Percentiles rank a stretch among this genome's conserved stretches.
Conservation (phyloP, 2,888 invertebrate genomes). For the Acrobasis consociella region DNA sequence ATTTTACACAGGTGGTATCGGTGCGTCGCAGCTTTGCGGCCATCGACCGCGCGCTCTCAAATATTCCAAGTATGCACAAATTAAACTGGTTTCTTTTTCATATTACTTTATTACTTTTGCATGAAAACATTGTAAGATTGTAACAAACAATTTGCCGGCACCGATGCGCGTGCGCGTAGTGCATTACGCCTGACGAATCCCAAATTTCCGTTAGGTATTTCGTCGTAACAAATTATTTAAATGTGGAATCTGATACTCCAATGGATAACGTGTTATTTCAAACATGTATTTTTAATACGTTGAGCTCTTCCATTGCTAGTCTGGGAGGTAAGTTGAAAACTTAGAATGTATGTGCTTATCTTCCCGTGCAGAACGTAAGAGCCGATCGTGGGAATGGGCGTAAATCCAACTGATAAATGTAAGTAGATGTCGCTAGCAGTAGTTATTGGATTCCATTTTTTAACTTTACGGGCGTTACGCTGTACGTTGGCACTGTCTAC, state of each 20-base stretch:
- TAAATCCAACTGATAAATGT: too few relatives aligned
- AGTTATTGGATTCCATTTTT: too few relatives aligned
- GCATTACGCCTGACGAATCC: constrained; percentile 29
- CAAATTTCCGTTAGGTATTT: constrained; percentile 32
- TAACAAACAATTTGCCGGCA: constrained; percentile 46
- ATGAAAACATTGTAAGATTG: constrained; percentile 58
- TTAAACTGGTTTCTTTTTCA: constrained; percentile 78
- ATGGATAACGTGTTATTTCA: too few relatives aligned
- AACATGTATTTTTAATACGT: too few relatives aligned
- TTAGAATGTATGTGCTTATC: too few relatives aligned
- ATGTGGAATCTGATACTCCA: background rate
- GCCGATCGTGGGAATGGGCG: too few relatives aligned
- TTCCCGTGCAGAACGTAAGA: too few relatives aligned
- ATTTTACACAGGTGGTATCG: constrained; percentile 32
- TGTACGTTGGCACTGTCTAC: too few relatives aligned
- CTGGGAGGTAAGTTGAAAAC: too few relatives aligned
- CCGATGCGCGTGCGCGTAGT: constrained; percentile 21
- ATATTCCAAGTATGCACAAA: constrained; percentile 81
- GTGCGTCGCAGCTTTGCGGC: constrained; percentile 48
- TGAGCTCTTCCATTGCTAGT: too few relatives aligned
- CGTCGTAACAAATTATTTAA: constrained; percentile 1
- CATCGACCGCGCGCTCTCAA: constrained; percentile 78
- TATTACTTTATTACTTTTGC: constrained; percentile 72
- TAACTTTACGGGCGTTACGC: too few relatives aligned
- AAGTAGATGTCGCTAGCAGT: too few relatives aligned